Evolutionary conservation across 2,797 vertebrate genomes (phyloP).

Genomic region (Distichodus sexfasciatus): DNA sequence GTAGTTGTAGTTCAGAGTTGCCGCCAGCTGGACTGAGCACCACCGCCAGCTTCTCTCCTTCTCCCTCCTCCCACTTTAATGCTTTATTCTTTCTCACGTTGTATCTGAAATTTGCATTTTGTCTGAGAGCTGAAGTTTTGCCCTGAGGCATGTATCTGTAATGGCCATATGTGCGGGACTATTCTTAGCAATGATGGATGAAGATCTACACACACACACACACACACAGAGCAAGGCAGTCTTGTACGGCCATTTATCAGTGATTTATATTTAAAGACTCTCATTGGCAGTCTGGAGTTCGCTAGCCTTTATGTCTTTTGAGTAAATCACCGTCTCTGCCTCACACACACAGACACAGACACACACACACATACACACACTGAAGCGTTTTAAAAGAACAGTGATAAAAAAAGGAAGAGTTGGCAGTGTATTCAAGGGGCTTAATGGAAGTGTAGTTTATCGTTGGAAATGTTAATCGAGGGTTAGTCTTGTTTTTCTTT

Average conservation of each 20-base stretch:
- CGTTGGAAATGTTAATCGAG: no score
- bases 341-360: background rate
- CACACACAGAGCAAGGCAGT: background rate
- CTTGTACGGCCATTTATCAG: background rate
- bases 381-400: no score
- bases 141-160: background rate
- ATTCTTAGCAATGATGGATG: slow-evolving; percentile 19
- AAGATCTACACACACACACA: background rate
- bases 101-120: background rate
- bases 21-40: no score
- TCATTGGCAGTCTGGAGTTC: background rate
- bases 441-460: no score
- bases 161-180: slow-evolving; percentile 1
- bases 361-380: slow-evolving; percentile 25
- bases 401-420: no score
- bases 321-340: background rate
- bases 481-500: no score
- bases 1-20: no score
- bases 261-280: slow-evolving; percentile 9
- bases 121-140: background rate
- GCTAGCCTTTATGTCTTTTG: background rate
- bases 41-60: background rate
- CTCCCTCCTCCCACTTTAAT: background rate
- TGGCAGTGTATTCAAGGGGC: no score
- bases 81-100: background rate